phyloP scores from a whole-genome alignment of 2,797 vertebrate species.

The Austrolebias charrua region DNA sequence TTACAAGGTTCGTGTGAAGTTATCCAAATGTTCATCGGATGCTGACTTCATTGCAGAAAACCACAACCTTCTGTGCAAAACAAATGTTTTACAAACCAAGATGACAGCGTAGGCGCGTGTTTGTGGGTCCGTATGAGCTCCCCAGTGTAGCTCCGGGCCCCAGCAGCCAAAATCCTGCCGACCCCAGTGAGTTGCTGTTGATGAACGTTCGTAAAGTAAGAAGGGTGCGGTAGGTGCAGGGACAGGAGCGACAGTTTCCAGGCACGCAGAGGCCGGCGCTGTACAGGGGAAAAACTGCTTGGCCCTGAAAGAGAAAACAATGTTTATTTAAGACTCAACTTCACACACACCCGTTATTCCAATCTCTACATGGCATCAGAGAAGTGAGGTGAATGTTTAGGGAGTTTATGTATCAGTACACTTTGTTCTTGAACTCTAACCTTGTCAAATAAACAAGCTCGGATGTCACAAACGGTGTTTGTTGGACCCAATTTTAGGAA shows the following conservation, averaged over 20 bases:
- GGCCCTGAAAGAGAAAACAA: conserved; percentile 68
- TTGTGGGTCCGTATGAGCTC: conserved; percentile 86
- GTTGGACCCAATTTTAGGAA: too few relatives aligned
- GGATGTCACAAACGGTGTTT: too few relatives aligned
- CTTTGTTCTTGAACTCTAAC: too few relatives aligned
- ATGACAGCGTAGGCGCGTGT: conserved; percentile 87
- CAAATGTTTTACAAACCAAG: conserved; percentile 78
- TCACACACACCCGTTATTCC: too few relatives aligned
- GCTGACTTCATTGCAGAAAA: not conserved
- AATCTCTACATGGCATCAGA: too few relatives aligned
- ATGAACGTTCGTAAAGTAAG: conserved; percentile 86
- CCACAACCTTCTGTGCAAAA: too few relatives aligned
- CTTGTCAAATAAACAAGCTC: too few relatives aligned
- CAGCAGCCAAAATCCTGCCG: conserved; percentile 86
- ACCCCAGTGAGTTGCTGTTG: conserved; percentile 86
- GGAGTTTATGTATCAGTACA: too few relatives aligned
- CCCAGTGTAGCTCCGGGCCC: conserved; percentile 84
- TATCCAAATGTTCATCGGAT: conserved; percentile 1
- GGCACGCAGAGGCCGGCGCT: conserved; percentile 82
- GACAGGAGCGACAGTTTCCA: conserved; percentile 85
- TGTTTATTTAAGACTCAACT: not conserved
- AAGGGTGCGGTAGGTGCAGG: conserved; percentile 83
- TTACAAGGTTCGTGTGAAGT: conserved; percentile 1
- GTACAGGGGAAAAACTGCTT: conserved; percentile 85
- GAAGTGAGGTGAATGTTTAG: too few relatives aligned